Percentiles rank a stretch among this genome's conserved stretches.
Evolutionary conservation across 2,113 vertebrate species (phyloP).

Genomic region (Addax nasomaculatus): DNA sequence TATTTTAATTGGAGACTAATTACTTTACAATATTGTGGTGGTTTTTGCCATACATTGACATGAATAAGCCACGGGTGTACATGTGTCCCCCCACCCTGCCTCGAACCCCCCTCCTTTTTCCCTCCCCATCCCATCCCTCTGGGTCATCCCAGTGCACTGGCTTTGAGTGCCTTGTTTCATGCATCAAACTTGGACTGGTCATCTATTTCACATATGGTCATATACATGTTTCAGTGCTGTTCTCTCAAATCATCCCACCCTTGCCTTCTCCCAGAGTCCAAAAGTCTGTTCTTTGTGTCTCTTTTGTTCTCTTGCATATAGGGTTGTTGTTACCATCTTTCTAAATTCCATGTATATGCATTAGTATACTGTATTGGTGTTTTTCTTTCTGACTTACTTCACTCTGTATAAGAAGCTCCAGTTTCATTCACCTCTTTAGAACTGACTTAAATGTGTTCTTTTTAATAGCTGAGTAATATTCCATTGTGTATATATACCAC

Average conservation of each 20-base stretch:
- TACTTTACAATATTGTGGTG: not conserved
- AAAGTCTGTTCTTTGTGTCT: not conserved
- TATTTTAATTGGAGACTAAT: not conserved
- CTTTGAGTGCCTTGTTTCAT: not conserved
- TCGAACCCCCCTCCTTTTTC: not conserved
- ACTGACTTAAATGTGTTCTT: not conserved
- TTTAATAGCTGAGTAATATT: not conserved
- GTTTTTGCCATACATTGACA: not conserved
- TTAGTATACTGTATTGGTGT: not conserved
- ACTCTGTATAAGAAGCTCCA: not conserved
- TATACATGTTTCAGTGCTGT: not conserved
- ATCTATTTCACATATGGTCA: not conserved
- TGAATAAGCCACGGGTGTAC: not conserved
- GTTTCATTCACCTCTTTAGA: not conserved
- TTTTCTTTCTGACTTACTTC: not conserved
- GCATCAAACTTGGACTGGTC: not conserved
- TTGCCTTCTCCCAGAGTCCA: not conserved
- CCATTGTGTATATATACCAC: not conserved
- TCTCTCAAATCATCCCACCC: not conserved
- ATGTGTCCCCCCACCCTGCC: not conserved
- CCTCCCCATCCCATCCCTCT: not conserved
- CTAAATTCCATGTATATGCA: rapidly evolving
- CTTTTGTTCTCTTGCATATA: not conserved
- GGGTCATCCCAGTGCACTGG: not conserved
- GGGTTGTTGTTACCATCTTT: not conserved